Evolutionary conservation across 2,113 vertebrate genomes (phyloP), one percentile per base, ranked within the genome.

Genomic region (Pteruthius melanotis): DNA sequence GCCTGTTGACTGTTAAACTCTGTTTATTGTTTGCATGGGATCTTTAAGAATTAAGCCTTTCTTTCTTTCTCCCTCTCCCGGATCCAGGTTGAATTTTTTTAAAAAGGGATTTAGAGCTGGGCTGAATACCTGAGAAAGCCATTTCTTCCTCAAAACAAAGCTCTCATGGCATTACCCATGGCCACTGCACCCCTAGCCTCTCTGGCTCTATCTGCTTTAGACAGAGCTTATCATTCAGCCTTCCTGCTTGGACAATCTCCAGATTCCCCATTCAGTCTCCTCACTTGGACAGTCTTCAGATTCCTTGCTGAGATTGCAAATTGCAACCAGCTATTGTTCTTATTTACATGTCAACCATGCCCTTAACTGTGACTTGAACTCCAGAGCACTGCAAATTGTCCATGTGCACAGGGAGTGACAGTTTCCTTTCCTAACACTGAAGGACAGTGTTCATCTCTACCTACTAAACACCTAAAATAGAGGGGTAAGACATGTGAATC

Each of bases 1-100:
- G 84, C 71, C 83, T 90, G 93, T 63, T 95, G 82, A 91, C 70
- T 94, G 50, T 76, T 93, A 93, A 92, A 94, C 49, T 92, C 64
- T 81, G 45, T 52, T 88, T 94, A 88, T 86, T 96, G 83, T 96
- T 95, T 96, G 83, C 76, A 45, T 19, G 13, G 49, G 68, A 88
- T 89, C 47, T 75, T 83, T 71, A 71, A 87, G 85, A 95, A 83
- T 92, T 85, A 90, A 90, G 39, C 17, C 24, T 90, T 91, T 93
- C 22, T 89, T 94, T 83, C 53, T 87, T 93, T 65, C 45, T 70
- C 70, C 44, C 22, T 84, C 57, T 70, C 22, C 19, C 35, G 94
- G 64, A 92, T 63, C 14, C 87, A 90, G n/a, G 39, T 11, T 88
- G 56, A 47, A 78, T 44, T 92, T 39, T 20, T 65, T 75, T 24